Evolutionary conservation across 2,113 vertebrate genomes (phyloP).

Genomic region (Galeopterus variegatus): DNA sequence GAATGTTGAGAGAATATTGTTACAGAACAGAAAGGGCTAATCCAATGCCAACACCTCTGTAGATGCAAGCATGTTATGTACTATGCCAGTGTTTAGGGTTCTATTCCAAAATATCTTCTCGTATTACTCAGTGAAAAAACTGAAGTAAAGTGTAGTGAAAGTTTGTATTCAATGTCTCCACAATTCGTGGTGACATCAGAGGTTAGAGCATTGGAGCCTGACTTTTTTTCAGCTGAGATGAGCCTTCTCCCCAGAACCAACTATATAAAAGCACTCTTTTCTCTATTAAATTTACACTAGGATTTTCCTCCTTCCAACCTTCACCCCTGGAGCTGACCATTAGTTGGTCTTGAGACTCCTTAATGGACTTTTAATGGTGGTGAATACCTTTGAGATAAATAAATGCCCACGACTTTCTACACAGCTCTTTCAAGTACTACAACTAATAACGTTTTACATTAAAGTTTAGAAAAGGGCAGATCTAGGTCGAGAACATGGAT

Average conservation of each 20-base stretch:
- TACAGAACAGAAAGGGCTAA: neutral
- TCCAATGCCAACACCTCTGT: neutral
- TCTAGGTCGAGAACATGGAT: neutral
- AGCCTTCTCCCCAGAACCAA: neutral
- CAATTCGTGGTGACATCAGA: neutral
- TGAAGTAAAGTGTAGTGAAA: neutral
- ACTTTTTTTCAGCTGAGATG: neutral
- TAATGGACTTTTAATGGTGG: constrained; percentile 10
- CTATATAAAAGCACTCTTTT: neutral
- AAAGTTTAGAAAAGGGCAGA: neutral
- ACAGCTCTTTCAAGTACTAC: neutral
- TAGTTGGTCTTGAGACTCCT: neutral
- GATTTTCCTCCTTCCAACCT: neutral
- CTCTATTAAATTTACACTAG: neutral
- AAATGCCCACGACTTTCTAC: neutral
- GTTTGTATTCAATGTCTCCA: neutral
- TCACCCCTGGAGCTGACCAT: neutral
- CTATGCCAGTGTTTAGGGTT: neutral
- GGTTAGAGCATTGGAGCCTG: neutral
- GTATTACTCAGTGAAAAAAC: neutral
- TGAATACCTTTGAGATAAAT: neutral
- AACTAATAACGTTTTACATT: neutral
- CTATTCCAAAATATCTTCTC: neutral
- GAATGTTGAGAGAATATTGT: neutral
- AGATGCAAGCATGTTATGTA: neutral